phyloP scores from a whole-genome alignment of 2,113 vertebrate species.

The Crotalus helleri region DNA sequence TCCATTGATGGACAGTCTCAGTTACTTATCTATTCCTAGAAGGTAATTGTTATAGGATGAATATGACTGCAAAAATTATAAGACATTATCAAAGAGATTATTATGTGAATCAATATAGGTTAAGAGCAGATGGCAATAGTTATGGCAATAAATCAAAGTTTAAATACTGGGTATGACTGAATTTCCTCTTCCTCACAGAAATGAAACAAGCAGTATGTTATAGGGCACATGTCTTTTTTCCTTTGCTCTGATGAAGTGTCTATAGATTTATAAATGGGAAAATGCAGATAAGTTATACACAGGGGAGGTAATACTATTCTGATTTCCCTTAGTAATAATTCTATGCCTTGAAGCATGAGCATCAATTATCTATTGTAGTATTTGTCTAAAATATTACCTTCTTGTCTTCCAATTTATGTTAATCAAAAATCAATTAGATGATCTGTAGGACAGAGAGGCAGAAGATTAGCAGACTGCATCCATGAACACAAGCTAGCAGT shows the following conservation, averaged over 20 bases:
- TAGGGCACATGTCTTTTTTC: not conserved
- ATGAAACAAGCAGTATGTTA: not conserved
- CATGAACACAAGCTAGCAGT: not conserved
- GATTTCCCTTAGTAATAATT: constrained; percentile 7
- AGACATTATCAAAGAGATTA: not conserved
- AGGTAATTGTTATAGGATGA: not conserved
- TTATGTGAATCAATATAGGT: not conserved
- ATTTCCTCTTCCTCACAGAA: not conserved
- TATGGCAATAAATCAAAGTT: not conserved
- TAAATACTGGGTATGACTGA: not conserved
- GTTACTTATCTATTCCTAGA: not conserved
- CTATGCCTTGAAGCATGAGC: constrained; percentile 7
- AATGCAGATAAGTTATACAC: not conserved
- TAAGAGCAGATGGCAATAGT: not conserved
- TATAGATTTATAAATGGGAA: constrained; percentile 5
- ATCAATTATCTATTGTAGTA: constrained; percentile 11
- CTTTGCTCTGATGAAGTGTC: not conserved
- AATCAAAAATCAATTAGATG: not conserved
- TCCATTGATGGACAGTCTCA: not conserved
- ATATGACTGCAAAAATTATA: not conserved
- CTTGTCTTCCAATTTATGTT: not conserved
- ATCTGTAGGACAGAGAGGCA: not conserved
- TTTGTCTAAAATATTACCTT: not conserved
- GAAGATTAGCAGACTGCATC: not conserved
- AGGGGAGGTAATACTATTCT: not conserved